phyloP scores from a whole-genome alignment of 2,797 vertebrate species.

The Sphenopsis melanotis region DNA sequence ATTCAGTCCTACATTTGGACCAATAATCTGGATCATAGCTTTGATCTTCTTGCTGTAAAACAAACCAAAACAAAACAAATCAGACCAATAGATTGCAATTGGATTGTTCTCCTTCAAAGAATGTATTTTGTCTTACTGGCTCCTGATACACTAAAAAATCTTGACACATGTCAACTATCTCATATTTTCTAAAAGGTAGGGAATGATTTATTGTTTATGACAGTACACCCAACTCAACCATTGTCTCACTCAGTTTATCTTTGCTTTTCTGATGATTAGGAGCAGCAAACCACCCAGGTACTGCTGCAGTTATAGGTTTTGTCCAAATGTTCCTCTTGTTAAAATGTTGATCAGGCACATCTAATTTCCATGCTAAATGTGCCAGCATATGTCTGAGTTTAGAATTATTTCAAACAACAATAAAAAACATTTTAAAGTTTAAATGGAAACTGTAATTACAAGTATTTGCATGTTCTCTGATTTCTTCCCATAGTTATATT shows the following conservation, averaged over 20 bases:
- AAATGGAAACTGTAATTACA: constrained; percentile 5
- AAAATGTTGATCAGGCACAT: constrained; percentile 2
- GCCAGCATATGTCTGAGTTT: background rate
- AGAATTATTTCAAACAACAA: background rate
- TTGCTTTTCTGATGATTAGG: background rate
- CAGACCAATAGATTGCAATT: background rate
- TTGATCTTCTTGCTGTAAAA: background rate
- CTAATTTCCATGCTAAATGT: background rate
- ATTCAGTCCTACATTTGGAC: background rate
- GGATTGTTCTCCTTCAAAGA: background rate
- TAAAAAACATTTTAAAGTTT: background rate
- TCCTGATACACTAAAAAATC: constrained; percentile 28
- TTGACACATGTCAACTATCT: background rate
- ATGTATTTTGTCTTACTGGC: background rate
- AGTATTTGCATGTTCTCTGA: constrained; percentile 10
- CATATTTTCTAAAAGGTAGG: constrained; percentile 35
- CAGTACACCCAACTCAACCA: background rate
- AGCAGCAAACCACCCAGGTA: background rate
- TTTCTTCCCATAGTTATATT: background rate
- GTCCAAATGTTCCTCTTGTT: background rate
- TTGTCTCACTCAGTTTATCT: background rate
- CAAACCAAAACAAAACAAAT: background rate
- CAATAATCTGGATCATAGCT: background rate
- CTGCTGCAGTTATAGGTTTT: background rate
- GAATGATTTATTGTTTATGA: constrained; percentile 12